Evolutionary conservation across 2,113 vertebrate genomes (phyloP), one percentile per base, ranked within the genome.

Genomic region (Micronisus gabar): DNA sequence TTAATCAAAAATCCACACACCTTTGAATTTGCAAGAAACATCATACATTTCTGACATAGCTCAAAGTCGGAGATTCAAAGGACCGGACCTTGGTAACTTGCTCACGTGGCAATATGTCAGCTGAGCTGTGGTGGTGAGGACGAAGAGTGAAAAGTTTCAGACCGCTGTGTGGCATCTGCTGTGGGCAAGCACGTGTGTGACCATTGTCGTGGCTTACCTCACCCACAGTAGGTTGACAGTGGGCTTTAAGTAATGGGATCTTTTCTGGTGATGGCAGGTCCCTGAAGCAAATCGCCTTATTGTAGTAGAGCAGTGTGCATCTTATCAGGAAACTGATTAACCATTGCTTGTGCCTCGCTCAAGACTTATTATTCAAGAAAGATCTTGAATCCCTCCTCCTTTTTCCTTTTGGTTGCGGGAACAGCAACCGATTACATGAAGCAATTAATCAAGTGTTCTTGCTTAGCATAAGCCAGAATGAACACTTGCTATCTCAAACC

Each of bases 71-170:
- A 22, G 74, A 80, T 93, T 30, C 19, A 26, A 19, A 86, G 52
- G 34, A 5, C 32, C 3, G 2, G 63, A n/a, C 23, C 50, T 71
- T 0, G 0, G 50, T 80, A 29, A 32, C 47, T 47, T 63, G 38
- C 41, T 73, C 2, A 0, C 1, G 7, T 45, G 79, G 59, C 70
- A 43, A 41, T 25, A 3, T 15, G 25, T 29, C 65, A 29, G 63
- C 72, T 63, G 59, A 50, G 78, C 61, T 40, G 58, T 9, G 50
- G 30, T 38, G 59, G 22, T 26, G 30, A 65, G 74, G 48, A 72
- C 45, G 53, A 34, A 22, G 22, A 17, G 15, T 5, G 45, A 32
- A 15, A 70, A 52, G 29, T 29, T 47, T 81, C 61, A 79, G 66
- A 47, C 8, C 19, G 8, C 52, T 34, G 3, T 10, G 17, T 40